Evolutionary conservation across 1,140 invertebrate species (phyloP).

Genomic region (Coenobita brevimanus): DNA sequence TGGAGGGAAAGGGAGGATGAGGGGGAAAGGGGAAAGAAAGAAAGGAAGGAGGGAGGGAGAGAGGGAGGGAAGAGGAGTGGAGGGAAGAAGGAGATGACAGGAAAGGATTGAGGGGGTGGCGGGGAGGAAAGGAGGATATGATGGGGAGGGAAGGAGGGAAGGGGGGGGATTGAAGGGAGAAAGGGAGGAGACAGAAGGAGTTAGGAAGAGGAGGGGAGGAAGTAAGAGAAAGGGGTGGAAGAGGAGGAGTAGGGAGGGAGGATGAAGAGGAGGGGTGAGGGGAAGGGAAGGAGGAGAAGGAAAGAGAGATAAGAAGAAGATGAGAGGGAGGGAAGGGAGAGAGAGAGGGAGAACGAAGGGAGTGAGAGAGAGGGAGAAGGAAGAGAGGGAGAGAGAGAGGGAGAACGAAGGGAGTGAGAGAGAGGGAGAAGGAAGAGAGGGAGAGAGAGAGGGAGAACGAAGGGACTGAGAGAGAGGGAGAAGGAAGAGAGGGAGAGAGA

Average conservation of each 20-base stretch:
- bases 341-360: too few species aligned
- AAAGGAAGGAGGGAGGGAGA: background rate
- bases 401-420: too few species aligned
- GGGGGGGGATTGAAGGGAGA: too few species aligned
- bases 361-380: too few species aligned
- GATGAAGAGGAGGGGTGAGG: background rate
- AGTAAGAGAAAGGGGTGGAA: too few species aligned
- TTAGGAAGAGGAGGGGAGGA: too few species aligned
- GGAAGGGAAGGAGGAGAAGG: background rate
- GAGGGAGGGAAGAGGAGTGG: background rate
- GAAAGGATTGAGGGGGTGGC: too few species aligned
- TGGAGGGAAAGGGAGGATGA: background rate
- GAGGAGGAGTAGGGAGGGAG: too few species aligned
- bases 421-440: slow-evolving; percentile 18
- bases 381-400: slow-evolving; percentile 23
- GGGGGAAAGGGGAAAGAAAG: background rate
- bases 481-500: slow-evolving; percentile 14
- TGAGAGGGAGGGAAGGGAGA: background rate
- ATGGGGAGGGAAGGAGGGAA: background rate
- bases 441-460: slow-evolving; percentile 44
- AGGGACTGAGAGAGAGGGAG: too few species aligned
- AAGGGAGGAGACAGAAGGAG: too few species aligned
- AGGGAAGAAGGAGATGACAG: background rate
- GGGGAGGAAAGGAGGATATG: too few species aligned
- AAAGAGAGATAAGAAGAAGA: background rate